These are phyloP conservation scores for Crematogaster levior DNA, from an alignment of 2,888 invertebrate genomes.

Conservation along the genomic window DNA sequence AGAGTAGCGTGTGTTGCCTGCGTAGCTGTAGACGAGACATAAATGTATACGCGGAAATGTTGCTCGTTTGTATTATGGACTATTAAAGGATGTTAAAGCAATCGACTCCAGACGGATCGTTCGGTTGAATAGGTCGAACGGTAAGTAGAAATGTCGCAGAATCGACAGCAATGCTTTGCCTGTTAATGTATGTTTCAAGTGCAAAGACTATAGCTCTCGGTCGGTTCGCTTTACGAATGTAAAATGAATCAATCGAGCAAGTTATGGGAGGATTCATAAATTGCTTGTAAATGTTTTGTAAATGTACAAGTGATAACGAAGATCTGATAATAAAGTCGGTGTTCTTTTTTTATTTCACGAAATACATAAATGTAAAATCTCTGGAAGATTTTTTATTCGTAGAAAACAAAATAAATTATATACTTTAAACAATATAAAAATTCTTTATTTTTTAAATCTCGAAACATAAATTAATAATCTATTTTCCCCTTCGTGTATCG, in stretches of 20 bases:
- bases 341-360: background rate
- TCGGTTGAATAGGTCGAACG: constrained; percentile 58
- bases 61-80: constrained; percentile 65
- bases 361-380: background rate
- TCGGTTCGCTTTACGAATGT: background rate
- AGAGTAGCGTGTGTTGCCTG: constrained; percentile 85
- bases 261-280: background rate
- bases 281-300: background rate
- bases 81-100: constrained; percentile 64
- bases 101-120: constrained; percentile 67
- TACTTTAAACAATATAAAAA: constrained; percentile 4
- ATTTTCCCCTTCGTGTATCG: background rate
- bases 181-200: background rate
- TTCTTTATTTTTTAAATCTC: background rate
- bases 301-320: background rate
- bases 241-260: background rate
- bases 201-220: background rate
- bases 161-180: background rate
- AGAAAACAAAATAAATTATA: background rate
- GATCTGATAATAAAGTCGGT: background rate
- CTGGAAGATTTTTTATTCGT: background rate
- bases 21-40: constrained; percentile 63
- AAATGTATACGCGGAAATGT: constrained; percentile 60
- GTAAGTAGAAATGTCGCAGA: constrained; percentile 36
- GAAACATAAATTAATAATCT: background rate